These are phyloP conservation scores for Darevskia mixta DNA, from an alignment of 2,797 vertebrate genomes.

Conservation along the genomic window DNA sequence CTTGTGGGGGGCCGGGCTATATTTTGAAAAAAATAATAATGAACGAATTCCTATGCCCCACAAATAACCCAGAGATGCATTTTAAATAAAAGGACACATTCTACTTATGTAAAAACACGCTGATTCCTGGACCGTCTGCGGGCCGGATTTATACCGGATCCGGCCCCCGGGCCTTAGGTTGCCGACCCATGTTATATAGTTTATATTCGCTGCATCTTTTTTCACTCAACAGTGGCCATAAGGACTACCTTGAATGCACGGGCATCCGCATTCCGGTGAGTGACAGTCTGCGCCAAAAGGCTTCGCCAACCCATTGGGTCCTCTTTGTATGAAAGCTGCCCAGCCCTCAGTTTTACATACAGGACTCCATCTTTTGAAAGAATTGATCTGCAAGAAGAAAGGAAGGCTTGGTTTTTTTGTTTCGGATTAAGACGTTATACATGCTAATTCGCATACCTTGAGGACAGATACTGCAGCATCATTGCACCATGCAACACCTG, in stretches of 20 bases:
- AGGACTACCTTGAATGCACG: slow-evolving; percentile 89
- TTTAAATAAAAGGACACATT: too few species aligned
- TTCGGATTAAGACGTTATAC: not conserved
- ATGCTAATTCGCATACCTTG: not conserved
- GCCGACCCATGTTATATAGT: too few species aligned
- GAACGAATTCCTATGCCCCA: too few species aligned
- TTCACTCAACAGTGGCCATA: not conserved
- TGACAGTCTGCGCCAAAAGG: slow-evolving; percentile 89
- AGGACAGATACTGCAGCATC: not conserved
- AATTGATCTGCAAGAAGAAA: slow-evolving; percentile 85
- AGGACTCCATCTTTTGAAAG: slow-evolving; percentile 92
- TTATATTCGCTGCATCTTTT: too few species aligned
- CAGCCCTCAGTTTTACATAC: slow-evolving; percentile 94
- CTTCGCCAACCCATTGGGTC: slow-evolving; percentile 98
- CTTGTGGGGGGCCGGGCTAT: too few species aligned
- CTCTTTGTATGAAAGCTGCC: slow-evolving; percentile 97
- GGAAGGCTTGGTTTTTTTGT: not conserved
- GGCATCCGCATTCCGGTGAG: slow-evolving; percentile 87
- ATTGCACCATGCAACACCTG: not conserved
- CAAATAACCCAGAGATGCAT: too few species aligned
- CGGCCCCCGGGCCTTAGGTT: too few species aligned
- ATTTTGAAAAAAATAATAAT: too few species aligned
- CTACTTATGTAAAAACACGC: too few species aligned
- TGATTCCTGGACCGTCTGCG: too few species aligned
- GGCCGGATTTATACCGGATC: too few species aligned